Evolutionary conservation across 2,888 invertebrate genomes (phyloP).

Genomic region (Euzetes globulus): DNA sequence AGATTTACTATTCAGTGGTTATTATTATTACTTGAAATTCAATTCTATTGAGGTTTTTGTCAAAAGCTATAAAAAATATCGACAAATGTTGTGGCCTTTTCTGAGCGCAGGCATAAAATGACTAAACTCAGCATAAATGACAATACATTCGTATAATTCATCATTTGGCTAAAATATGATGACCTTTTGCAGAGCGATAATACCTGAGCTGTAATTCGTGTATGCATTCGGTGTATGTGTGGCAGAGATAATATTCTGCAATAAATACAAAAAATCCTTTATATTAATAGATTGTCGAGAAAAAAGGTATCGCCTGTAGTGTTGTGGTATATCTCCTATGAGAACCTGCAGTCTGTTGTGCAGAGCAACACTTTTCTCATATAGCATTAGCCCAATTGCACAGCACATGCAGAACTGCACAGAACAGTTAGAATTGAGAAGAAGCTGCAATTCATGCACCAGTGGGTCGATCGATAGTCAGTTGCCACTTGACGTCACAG

Average conservation of each 20-base stretch:
- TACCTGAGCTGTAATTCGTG: background rate
- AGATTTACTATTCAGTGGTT: too few relatives aligned
- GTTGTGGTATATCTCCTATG: background rate
- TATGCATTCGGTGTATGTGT: too few relatives aligned
- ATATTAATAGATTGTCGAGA: background rate
- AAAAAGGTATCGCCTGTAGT: conserved; percentile 19
- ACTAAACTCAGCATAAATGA: background rate
- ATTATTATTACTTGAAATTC: too few relatives aligned
- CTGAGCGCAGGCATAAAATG: too few relatives aligned
- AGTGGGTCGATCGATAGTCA: background rate
- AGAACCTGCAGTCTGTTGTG: background rate
- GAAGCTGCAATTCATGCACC: background rate
- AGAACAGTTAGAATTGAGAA: background rate
- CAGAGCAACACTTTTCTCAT: background rate
- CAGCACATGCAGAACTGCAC: too few relatives aligned
- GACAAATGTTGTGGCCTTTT: too few relatives aligned
- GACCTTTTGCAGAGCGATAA: background rate
- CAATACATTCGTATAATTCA: background rate
- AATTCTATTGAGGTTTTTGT: too few relatives aligned
- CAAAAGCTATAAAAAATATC: too few relatives aligned
- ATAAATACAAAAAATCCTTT: conserved; percentile 4
- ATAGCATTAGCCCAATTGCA: background rate
- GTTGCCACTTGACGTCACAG: conserved; percentile 17
- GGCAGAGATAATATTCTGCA: background rate
- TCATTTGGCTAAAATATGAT: background rate